Percentiles rank a stretch among this genome's conserved stretches.
phyloP scores from a whole-genome alignment of 2,888 invertebrate species.

The Sturmia bella region DNA sequence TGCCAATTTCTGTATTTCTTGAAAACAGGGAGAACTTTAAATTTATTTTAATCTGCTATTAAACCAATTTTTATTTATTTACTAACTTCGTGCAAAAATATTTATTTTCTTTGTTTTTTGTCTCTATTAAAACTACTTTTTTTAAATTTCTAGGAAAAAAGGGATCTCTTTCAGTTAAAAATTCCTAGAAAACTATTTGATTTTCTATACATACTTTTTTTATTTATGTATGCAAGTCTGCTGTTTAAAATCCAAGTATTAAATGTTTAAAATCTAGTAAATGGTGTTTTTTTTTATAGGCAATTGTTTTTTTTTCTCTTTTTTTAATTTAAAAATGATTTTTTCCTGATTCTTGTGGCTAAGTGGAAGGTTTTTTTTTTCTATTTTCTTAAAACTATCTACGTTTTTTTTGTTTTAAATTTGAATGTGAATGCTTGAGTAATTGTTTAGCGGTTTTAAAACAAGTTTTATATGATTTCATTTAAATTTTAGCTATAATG shows the following conservation, averaged over 20 bases:
- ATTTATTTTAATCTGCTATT: background rate
- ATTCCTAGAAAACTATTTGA: slow-evolving; percentile 75
- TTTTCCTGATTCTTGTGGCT: slow-evolving; percentile 65
- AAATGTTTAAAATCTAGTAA: slow-evolving; percentile 56
- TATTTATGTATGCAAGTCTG: slow-evolving; percentile 31
- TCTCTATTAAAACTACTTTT: slow-evolving; percentile 39
- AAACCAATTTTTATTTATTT: slow-evolving; percentile 33
- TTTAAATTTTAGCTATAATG: no score
- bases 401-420: slow-evolving; percentile 9
- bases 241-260: slow-evolving; percentile 55
- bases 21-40: background rate
- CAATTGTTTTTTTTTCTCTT: slow-evolving; percentile 48
- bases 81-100: slow-evolving; percentile 64
- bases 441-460: slow-evolving; percentile 10
- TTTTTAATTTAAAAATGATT: slow-evolving; percentile 40
- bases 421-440: slow-evolving; percentile 40
- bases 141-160: slow-evolving; percentile 54
- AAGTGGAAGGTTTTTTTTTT: slow-evolving; percentile 60
- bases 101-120: slow-evolving; percentile 37
- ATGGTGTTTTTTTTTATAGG: slow-evolving; percentile 54
- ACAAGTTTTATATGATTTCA: background rate
- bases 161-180: slow-evolving; percentile 71
- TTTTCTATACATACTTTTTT: no score
- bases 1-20: background rate
- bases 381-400: slow-evolving; percentile 5